Evolutionary conservation across 2,888 invertebrate species (phyloP).

Genomic region (Melinopterus prodromus): DNA sequence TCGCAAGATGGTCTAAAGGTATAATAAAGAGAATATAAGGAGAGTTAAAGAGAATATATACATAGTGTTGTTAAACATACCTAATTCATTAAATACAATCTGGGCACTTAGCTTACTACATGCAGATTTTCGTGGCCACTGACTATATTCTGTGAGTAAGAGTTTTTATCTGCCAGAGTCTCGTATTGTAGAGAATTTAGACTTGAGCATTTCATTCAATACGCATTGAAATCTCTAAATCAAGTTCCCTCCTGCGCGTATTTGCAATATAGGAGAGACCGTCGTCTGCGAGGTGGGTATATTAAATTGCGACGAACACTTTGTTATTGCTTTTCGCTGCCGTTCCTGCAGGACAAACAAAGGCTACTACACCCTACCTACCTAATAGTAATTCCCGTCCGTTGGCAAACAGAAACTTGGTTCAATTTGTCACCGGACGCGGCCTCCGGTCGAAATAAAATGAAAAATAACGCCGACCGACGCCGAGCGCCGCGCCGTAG

Average conservation of each 20-base stretch:
- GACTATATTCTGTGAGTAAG: too few relatives aligned
- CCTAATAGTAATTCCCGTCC: constrained; percentile 11
- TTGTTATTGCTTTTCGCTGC: neutral
- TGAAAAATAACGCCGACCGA: constrained; percentile 50
- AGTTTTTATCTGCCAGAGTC: too few relatives aligned
- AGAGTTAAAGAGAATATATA: too few relatives aligned
- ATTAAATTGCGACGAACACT: neutral
- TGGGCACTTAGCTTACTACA: too few relatives aligned
- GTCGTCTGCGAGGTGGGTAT: neutral
- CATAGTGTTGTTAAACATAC: too few relatives aligned
- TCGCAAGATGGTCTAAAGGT: too few relatives aligned
- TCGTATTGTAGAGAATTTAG: too few relatives aligned
- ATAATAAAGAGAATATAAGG: too few relatives aligned
- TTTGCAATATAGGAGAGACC: neutral
- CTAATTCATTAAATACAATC: too few relatives aligned
- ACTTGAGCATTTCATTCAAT: neutral
- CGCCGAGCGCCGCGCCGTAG: constrained; percentile 35
- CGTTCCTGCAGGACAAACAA: neutral
- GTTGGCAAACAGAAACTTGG: constrained; percentile 34
- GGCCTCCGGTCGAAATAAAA: constrained; percentile 40
- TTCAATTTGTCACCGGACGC: constrained; percentile 35
- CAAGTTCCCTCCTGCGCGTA: neutral
- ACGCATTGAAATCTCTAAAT: neutral
- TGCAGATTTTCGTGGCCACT: too few relatives aligned
- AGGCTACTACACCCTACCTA: neutral